Percentiles rank a stretch among this genome's conserved stretches.
Evolutionary conservation across 2,888 invertebrate genomes (phyloP).

Genomic region (Sarcophaga variegata): DNA sequence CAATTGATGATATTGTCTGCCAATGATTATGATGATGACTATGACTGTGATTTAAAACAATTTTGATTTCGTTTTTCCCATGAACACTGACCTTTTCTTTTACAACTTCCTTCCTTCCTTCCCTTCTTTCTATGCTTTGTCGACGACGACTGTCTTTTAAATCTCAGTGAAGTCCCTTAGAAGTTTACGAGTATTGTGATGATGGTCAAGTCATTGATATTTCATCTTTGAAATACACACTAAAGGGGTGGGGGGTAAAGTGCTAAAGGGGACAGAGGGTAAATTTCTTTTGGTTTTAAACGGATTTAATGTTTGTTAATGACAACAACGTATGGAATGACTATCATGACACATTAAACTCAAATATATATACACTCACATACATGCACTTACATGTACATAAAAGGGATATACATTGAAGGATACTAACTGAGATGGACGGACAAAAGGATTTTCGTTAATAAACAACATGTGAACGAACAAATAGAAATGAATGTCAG

Average conservation of each 20-base stretch:
- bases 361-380: background rate
- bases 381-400: background rate
- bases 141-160: too few species aligned
- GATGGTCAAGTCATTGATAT: background rate
- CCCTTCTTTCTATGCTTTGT: too few species aligned
- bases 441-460: background rate
- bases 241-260: background rate
- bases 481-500: slow-evolving; percentile 80
- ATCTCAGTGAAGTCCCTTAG: too few species aligned
- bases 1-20: too few species aligned
- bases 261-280: background rate
- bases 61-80: too few species aligned
- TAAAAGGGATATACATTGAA: background rate
- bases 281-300: background rate
- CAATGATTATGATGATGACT: too few species aligned
- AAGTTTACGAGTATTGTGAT: too few species aligned
- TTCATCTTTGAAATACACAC: background rate
- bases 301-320: slow-evolving; percentile 61
- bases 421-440: background rate
- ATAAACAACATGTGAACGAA: slow-evolving; percentile 70
- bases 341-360: slow-evolving; percentile 63
- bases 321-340: slow-evolving; percentile 60
- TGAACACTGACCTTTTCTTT: too few species aligned
- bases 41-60: too few species aligned
- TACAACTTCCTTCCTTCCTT: too few species aligned